Evolutionary conservation across 2,888 invertebrate genomes (phyloP), one percentile per base, ranked within the genome.

Genomic region (Nebria brevicollis): DNA sequence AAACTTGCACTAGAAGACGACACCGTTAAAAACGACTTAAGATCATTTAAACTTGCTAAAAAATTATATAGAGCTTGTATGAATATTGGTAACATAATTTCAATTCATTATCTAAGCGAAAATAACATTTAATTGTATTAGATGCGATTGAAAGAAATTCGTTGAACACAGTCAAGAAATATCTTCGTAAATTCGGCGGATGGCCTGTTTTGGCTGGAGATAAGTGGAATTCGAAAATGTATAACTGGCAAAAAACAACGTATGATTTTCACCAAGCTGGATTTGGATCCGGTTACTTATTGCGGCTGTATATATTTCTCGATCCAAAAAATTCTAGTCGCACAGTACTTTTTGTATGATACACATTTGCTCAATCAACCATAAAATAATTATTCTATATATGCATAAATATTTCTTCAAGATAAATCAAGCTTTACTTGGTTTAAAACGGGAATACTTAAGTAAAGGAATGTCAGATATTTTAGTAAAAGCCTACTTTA

Each of bases 121-220:
- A 7, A 76, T 10, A 75, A 43, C 34, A 43, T 81, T 75, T 65
- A 43, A 75, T 66, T 73, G 77, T 77, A 86, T 4, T 87, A 96
- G 96, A 92, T 85, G 89, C 92, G n/a, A 96, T 97, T 85, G 95
- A 97, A 86, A 89, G 92, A 1, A 91, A 93, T 72, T 96, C 95
- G 0, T 87, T 94, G 20, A 87, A 90, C 7, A 96, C 96, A 0
- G 90, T 96, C 68, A 87, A 91, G 79, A 90, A 91, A 0, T 92
- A 95, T 86, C 88, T 96, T 75, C 90, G 91, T 42, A 90, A 91
- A 15, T 90, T 97, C 11, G 97, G 97, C 1, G 97, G 97, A 3
- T 98, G 97, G 97, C 97, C 98, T 0, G 94, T 96, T 54, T 89
- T 96, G 34, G 93, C 94, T 83, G 95, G 94, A 0, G 90, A 92